Evolutionary conservation across 2,888 invertebrate genomes (phyloP).

Genomic region (Chymomyza amoena): DNA sequence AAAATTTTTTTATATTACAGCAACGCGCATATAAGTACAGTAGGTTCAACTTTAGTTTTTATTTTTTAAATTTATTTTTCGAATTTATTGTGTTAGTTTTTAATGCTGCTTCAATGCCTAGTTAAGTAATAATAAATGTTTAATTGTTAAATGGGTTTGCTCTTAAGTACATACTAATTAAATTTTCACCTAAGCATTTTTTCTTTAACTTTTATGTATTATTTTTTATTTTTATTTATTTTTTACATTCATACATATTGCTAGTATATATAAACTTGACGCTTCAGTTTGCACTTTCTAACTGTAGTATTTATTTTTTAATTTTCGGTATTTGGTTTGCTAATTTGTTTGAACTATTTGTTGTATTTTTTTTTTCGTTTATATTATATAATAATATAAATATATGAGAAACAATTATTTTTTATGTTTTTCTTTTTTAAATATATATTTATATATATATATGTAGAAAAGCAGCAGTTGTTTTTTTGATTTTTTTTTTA

Average conservation of each 20-base stretch:
- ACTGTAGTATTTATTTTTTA: constrained; percentile 28
- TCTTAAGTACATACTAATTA: constrained; percentile 72
- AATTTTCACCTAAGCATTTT: constrained; percentile 70
- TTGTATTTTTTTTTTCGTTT: constrained; percentile 25
- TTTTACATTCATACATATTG: constrained; percentile 66
- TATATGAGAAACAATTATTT: constrained; percentile 67
- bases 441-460: constrained; percentile 34
- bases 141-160: constrained; percentile 53
- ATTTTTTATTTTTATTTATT: constrained; percentile 33
- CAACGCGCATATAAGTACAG: constrained; percentile 68
- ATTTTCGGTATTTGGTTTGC: constrained; percentile 66
- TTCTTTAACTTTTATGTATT: constrained; percentile 58
- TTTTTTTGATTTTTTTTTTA: constrained; percentile 34
- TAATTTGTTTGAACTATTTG: constrained; percentile 71
- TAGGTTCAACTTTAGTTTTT: constrained; percentile 49
- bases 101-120: constrained; percentile 54
- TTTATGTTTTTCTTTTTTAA: constrained; percentile 43
- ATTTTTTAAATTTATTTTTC: constrained; percentile 15
- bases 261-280: constrained; percentile 62
- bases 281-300: constrained; percentile 24
- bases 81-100: constrained; percentile 22
- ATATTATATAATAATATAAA: constrained; percentile 64
- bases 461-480: constrained; percentile 68
- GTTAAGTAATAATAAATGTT: constrained; percentile 58
- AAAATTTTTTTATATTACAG: constrained; percentile 62